Percentiles rank a stretch among this genome's conserved stretches.
These are phyloP conservation scores for Bradypus variegatus DNA, from an alignment of 2,797 vertebrate species.

Conservation along the genomic window DNA sequence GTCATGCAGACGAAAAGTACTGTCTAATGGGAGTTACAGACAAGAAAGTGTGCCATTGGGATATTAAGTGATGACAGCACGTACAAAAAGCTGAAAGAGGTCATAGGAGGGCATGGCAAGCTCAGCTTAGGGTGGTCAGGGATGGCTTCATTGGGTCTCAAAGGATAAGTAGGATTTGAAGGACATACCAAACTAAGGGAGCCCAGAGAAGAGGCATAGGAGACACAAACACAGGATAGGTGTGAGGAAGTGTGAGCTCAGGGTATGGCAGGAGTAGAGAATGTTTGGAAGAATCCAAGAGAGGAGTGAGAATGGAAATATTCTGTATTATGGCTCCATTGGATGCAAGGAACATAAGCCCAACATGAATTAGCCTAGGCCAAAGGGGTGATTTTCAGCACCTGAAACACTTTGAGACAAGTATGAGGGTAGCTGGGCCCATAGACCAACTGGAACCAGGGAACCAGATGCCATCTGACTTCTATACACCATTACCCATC, in stretches of 20 bases:
- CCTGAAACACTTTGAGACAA: neutral
- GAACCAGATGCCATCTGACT: neutral
- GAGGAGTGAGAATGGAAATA: neutral
- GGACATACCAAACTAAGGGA: neutral
- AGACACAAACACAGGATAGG: neutral
- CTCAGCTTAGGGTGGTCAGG: neutral
- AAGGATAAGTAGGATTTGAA: neutral
- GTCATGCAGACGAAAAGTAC: neutral
- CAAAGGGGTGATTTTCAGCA: neutral
- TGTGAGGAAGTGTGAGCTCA: neutral
- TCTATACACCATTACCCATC: neutral
- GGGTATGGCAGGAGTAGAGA: neutral
- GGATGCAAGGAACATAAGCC: neutral
- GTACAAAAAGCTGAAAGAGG: neutral
- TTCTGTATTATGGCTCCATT: neutral
- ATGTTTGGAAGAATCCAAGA: neutral
- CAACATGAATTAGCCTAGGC: neutral
- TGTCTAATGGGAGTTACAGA: neutral
- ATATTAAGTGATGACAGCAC: neutral
- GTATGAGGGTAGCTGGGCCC: neutral
- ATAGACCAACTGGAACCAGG: neutral
- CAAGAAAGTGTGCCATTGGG: neutral
- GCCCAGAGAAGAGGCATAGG: neutral
- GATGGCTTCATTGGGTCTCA: constrained; percentile 7
- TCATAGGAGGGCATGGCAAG: neutral